Base-by-base conservation (phyloP, 2,113 vertebrate species). In the Lophochroa leadbeateri region DNA sequence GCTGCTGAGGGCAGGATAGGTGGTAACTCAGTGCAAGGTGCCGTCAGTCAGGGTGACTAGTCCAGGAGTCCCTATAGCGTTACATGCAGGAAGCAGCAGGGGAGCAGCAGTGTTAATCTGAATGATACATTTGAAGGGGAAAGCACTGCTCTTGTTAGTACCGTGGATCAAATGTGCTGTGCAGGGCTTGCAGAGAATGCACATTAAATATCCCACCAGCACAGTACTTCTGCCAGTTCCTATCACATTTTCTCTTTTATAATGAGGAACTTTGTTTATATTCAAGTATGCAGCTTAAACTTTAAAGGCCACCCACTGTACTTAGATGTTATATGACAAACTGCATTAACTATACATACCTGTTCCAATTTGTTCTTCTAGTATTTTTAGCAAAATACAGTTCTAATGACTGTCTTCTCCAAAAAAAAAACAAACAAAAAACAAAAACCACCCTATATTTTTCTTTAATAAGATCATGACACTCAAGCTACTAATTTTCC, bases 41-140 rank as follows among this genome's bases (percentile, higher is more conserved):
- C 69, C 46, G 27, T 12, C 19, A 21, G 28, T 8, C 16, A 6
- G 31, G 41, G 19, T 60, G 88, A 55, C 60, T 23, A 39, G 25
- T 3, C 50, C 50, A 39, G 21, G 44, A 37, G 16, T 7, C 2
- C 1, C 1, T 5, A 2, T 3, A 1, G 9, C 31, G 28, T 81
- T 83, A 67, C 47, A 31, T 1, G 16, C 52, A 37, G 28, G 39
- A 72, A 58, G 76, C 39, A 75, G 67, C 23, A 47, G 43, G 31
- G 64, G 57, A 86, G 6, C 3, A 39, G 60, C 58, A 50, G 82
- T 44, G 44, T 52, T 91, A 78, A 86, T 24, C 13, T 8, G 60
- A 23, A 37, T 0, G 0, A 49, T 2, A 29, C 39, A 33, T 13
- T 67, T 5, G 1, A 44, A 81, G 31, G n/a, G 79, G 25, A 90